Conservation (phyloP, 2,888 invertebrate genomes). For the Thumatha senex region DNA sequence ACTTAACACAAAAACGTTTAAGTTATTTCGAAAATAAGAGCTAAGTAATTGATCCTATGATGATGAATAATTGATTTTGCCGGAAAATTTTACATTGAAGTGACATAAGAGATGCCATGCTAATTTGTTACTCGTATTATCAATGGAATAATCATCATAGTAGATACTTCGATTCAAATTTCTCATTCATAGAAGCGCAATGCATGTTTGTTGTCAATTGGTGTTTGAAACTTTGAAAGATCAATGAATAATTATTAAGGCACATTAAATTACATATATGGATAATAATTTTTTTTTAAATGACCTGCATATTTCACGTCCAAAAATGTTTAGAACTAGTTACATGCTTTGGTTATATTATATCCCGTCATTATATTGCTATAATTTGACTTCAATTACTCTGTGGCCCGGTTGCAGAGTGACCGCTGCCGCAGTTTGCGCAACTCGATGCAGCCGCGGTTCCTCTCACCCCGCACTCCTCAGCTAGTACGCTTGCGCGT, state of each 20-base stretch:
- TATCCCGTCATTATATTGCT: slow-evolving; percentile 15
- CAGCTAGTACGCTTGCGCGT: slow-evolving; percentile 75
- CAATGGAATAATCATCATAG: no score
- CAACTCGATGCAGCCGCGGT: slow-evolving; percentile 74
- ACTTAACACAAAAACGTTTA: no score
- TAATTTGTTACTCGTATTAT: not conserved
- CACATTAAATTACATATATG: not conserved
- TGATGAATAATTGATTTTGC: no score
- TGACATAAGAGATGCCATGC: not conserved
- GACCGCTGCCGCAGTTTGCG: slow-evolving; percentile 74
- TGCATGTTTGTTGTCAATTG: no score
- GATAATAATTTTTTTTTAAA: not conserved
- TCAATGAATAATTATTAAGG: not conserved
- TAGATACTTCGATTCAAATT: no score
- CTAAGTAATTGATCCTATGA: no score
- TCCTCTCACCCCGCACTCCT: slow-evolving; percentile 49
- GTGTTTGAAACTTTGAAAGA: no score
- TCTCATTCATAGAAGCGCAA: no score
- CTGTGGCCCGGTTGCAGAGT: slow-evolving; percentile 58
- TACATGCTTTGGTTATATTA: not conserved
- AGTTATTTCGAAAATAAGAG: no score
- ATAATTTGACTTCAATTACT: slow-evolving; percentile 39
- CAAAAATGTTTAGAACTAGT: not conserved
- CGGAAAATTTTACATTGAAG: no score
- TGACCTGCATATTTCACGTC: not conserved